Base-by-base conservation (phyloP, 2,888 invertebrate species). In the Scaptodrosophila latifasciaeformis region DNA sequence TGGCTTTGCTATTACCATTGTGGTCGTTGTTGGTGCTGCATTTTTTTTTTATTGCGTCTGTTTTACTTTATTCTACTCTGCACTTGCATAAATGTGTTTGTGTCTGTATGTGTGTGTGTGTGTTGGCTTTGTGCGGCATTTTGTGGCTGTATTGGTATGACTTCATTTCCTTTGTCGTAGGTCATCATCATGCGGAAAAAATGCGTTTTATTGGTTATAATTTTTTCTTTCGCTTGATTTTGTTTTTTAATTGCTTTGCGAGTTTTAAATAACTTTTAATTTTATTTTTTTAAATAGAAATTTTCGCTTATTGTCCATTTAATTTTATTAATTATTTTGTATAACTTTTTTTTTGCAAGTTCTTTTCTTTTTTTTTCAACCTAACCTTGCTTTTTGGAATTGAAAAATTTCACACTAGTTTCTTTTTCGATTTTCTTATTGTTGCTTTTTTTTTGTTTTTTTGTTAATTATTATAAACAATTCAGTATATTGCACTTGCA, bases 81-180 rank as follows among this genome's bases (percentile, higher is more conserved):
- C 69, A 51, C 58, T 71, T 48, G 37, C 45, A 30, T 30, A 30
- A 17, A 29, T 27, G 44, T 9, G 34, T 42, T 17, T 54, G 40
- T 29, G 47, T 37, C 30, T n/a, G 50, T 50, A 37, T 40, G 17
- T 45, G 35, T 52, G 42, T 56, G 45, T 64, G 65, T 40, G 35
- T 49, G n/a, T 39, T 31, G 18, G 21, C 13, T 51, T n/a, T n/a
- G 24, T 24, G 24, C 24, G 24, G 24, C 24, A n/a, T n/a, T n/a
- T 5, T 47, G 48, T 46, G 37, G 58, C 39, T 47, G 48, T 70
- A 52, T 67, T 83, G 78, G 77, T 76, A 80, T 82, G 84, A 82
- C 82, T 84, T 84, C 82, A 83, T 83, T 83, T 83, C 83, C 83
- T 83, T 83, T 83, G 83, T 83, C 84, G 83, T 83, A 83, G 83